Evolutionary conservation across 1,140 invertebrate genomes (phyloP).

Genomic region (Coenobita brevimanus): DNA sequence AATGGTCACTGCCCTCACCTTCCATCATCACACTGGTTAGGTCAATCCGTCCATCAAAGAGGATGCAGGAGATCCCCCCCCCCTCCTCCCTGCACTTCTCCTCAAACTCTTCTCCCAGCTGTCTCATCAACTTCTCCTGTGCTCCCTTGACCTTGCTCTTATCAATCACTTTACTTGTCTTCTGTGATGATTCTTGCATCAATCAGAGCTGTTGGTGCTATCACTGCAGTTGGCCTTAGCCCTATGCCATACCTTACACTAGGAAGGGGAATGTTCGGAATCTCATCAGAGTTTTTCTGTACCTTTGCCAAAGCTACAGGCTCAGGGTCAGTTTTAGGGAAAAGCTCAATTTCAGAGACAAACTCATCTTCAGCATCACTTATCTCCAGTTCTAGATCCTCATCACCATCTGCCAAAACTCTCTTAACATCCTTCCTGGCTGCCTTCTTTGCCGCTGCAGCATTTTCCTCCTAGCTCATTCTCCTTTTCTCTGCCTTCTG

Average conservation of each 20-base stretch:
- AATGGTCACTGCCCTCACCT: background rate
- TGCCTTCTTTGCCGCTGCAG: slow-evolving; percentile 11
- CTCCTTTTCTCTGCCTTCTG: background rate
- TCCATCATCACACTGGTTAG: slow-evolving; percentile 23
- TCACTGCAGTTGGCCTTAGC: slow-evolving; percentile 3
- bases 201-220: background rate
- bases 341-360: too few species aligned
- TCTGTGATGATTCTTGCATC: too few species aligned
- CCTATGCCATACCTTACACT: background rate
- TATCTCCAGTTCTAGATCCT: background rate
- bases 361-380: background rate
- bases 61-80: background rate
- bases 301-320: background rate
- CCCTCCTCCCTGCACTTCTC: background rate
- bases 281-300: slow-evolving; percentile 16
- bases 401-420: slow-evolving; percentile 1
- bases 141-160: background rate
- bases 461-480: background rate
- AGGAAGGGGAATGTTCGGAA: slow-evolving; percentile 5
- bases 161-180: too few species aligned
- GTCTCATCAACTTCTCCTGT: slow-evolving; percentile 1
- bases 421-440: background rate
- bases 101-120: slow-evolving; percentile 9
- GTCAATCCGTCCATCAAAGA: slow-evolving; percentile 16
- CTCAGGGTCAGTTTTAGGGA: background rate